Evolutionary conservation across 2,113 vertebrate genomes (phyloP), one percentile per base, ranked within the genome.

Genomic region (Ginglymostoma cirratum): DNA sequence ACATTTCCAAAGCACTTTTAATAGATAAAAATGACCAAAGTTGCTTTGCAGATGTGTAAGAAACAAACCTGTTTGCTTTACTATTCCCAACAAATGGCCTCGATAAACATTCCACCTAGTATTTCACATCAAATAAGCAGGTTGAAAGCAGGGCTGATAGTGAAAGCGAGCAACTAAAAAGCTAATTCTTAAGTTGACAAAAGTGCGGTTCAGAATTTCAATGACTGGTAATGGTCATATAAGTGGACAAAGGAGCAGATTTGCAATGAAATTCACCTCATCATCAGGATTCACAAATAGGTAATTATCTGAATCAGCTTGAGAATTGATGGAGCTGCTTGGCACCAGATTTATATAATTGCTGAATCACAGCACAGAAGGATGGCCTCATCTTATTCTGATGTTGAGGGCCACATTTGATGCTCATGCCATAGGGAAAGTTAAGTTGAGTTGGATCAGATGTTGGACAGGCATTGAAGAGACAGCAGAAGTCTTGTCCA

Each of bases 381-480:
- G n/a, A 93, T 93, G 61, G 65, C n/a, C n/a, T 93, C 89, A 42
- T 23, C 66, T 93, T 93, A 61, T 87, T 48, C 24, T 87, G 48
- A 48, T 55, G 48, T 52, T 55, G 45, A 87, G 85, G 85, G 48
- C 48, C 52, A 48, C 85, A 52, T 27, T 87, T 87, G 48, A 48
- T 87, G 42, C 23, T 87, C 23, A 45, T 92, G 15, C 61, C 38
- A 19, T 38, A 90, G 55, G 65, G 34, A 80, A 80, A 3, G 12
- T n/a, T 80, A n/a, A 80, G 14, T 38, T 80, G n/a, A 3, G 12
- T n/a, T n/a, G 76, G 14, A 80, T n/a, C 38, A 45, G 12, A 85
- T 45, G 38, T 85, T 85, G 3, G 83, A 45, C 21, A 30, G 45
- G 6, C 45, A 55, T 0, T 55, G 86, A 45, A 89, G 8, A 55